phyloP scores from a whole-genome alignment of 2,888 invertebrate species.

The Arctia plantaginis region DNA sequence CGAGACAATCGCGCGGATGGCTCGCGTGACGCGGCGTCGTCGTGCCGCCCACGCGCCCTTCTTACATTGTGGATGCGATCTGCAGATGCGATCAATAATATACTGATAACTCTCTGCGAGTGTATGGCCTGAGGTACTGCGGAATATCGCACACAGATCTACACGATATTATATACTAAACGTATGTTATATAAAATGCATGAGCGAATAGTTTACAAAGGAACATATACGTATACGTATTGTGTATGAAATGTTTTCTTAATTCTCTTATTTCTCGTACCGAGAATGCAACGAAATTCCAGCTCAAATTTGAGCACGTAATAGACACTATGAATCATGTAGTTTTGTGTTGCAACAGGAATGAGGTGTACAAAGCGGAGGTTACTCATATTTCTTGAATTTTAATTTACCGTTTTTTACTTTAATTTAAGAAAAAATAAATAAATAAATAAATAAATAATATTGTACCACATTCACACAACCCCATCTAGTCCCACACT shows the following conservation, averaged over 20 bases:
- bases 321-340: background rate
- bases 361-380: background rate
- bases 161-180: background rate
- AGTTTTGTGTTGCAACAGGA: background rate
- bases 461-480: no score
- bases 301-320: background rate
- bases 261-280: background rate
- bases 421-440: no score
- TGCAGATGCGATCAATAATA: constrained; percentile 27
- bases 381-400: background rate
- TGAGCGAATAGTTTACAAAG: background rate
- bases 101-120: constrained; percentile 8
- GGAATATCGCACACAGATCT: constrained; percentile 5
- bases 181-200: background rate
- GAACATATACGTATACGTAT: background rate
- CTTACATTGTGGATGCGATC: constrained; percentile 33
- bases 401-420: background rate
- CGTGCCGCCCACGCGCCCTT: constrained; percentile 6
- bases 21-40: constrained; percentile 29
- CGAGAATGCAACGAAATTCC: background rate
- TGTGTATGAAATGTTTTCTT: background rate
- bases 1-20: constrained; percentile 27
- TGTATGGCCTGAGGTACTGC: constrained; percentile 5
- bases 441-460: no score
- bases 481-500: no score